Evolutionary conservation across 2,113 vertebrate species (phyloP).

Genomic region (Enhydra lutris): DNA sequence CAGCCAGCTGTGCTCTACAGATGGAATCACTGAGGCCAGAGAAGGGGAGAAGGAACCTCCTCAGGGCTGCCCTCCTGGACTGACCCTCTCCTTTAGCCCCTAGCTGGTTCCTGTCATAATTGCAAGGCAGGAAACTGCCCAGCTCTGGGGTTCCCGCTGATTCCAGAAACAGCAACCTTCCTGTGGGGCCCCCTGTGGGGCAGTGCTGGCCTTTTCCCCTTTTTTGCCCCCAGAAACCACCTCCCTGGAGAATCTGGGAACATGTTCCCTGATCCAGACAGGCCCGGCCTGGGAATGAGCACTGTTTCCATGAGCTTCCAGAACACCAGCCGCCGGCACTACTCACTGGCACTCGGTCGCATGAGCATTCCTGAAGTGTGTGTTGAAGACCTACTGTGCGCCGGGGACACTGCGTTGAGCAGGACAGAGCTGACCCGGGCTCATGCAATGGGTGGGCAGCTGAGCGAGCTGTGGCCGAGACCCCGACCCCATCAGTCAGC

Average conservation of each 20-base stretch:
- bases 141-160: fast-evolving
- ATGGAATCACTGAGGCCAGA: not conserved
- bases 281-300: no score
- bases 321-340: fast-evolving
- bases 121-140: not conserved
- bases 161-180: not conserved
- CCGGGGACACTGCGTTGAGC: not conserved
- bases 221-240: not conserved
- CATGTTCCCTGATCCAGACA: no score
- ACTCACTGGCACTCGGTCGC: fast-evolving
- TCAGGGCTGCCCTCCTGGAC: not conserved
- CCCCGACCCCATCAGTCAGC: not conserved
- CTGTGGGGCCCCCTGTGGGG: not conserved
- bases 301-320: not conserved
- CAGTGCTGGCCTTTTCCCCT: not conserved
- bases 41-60: no score
- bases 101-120: not conserved
- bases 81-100: not conserved
- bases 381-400: not conserved
- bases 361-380: not conserved
- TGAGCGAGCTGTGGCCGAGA: not conserved
- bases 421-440: not conserved
- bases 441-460: fast-evolving
- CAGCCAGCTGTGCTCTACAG: not conserved
- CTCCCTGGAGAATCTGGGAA: not conserved